These are phyloP conservation scores for Polyergus mexicanus DNA, from an alignment of 1,140 invertebrate species.

Conservation along the genomic window DNA sequence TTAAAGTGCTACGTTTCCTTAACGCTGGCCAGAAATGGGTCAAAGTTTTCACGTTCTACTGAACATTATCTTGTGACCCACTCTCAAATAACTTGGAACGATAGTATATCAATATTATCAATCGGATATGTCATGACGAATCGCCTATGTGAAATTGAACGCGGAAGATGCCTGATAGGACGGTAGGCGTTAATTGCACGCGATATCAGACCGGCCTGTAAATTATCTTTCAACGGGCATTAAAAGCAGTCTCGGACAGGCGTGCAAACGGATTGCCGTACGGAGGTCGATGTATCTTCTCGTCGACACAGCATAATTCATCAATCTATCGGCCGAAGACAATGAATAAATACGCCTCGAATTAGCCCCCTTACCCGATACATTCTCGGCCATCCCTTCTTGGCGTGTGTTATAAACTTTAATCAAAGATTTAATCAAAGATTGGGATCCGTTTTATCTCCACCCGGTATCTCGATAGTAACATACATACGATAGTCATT, in stretches of 20 bases:
- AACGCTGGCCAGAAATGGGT: neutral
- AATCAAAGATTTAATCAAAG: neutral
- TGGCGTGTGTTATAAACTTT: slow-evolving; percentile 9
- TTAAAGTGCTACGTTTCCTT: neutral
- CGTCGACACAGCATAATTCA: slow-evolving; percentile 27
- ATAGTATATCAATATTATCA: neutral
- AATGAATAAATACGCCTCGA: slow-evolving; percentile 45
- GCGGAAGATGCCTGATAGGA: slow-evolving; percentile 2
- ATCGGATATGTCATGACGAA: neutral
- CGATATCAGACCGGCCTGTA: slow-evolving; percentile 37
- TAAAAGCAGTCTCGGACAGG: slow-evolving; percentile 39
- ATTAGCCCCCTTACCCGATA: neutral
- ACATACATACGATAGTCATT: neutral
- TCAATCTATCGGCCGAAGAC: slow-evolving; percentile 47
- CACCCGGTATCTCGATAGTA: neutral
- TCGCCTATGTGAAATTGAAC: slow-evolving; percentile 28
- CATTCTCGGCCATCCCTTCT: neutral
- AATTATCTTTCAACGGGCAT: slow-evolving; percentile 57
- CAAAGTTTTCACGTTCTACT: neutral
- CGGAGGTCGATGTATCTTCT: slow-evolving; percentile 48
- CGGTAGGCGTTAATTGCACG: slow-evolving; percentile 46
- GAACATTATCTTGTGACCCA: neutral
- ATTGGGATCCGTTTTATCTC: neutral
- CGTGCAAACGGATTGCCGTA: slow-evolving; percentile 10
- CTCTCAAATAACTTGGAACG: neutral